Conservation (phyloP, 2,797 vertebrate genomes). For the Siniperca undulata region DNA sequence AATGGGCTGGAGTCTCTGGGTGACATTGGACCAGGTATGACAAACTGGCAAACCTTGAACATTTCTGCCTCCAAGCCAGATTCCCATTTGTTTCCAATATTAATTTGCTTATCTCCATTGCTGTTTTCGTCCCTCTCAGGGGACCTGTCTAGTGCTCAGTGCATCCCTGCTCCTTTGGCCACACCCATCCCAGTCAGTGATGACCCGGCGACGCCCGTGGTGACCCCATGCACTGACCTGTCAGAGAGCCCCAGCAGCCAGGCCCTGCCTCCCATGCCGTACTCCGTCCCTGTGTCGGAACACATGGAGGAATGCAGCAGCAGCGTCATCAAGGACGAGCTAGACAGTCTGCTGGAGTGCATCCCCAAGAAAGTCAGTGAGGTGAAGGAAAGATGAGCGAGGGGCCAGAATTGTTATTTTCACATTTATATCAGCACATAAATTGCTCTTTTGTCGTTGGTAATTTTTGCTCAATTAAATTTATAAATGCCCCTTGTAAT, state of each 20-base stretch:
- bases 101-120: neutral
- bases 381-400: conserved; percentile 46
- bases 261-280: conserved; percentile 81
- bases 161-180: conserved; percentile 88
- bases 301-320: conserved; percentile 93
- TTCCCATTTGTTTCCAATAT: neutral
- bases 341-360: conserved; percentile 93
- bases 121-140: conserved; percentile 52
- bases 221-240: conserved; percentile 83
- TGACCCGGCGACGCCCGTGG: conserved; percentile 82
- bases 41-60: neutral
- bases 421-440: neutral
- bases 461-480: neutral
- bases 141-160: conserved; percentile 87
- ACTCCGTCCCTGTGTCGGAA: conserved; percentile 90
- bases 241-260: conserved; percentile 85
- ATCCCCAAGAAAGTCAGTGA: conserved; percentile 86
- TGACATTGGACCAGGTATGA: conserved; percentile 93
- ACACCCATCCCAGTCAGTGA: conserved; percentile 89
- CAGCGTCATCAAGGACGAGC: conserved; percentile 90
- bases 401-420: neutral
- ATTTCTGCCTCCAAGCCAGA: neutral
- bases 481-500: neutral
- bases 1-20: conserved; percentile 93
- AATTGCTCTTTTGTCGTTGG: neutral